Evolutionary conservation across 2,888 invertebrate species (phyloP), one percentile per base, ranked within the genome.

Genomic region (Cephalotes varians): DNA sequence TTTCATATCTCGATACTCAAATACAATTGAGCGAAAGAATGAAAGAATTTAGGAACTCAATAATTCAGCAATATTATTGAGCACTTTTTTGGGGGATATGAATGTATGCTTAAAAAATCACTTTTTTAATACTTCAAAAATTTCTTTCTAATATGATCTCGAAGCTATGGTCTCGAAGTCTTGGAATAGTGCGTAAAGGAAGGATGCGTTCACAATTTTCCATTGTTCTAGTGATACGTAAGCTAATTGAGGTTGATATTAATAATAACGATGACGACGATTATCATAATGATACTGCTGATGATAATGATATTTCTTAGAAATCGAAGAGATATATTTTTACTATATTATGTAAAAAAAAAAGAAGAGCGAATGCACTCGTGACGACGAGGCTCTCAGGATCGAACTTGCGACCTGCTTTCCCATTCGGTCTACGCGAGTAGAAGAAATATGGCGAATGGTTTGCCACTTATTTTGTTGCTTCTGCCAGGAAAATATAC

Each of bases 281-380:
- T 81, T 84, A 87, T 87, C 81, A 84, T 84, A 85, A 88, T 83
- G 81, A 67, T 86, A 82, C 85, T 85, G 67, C 82, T 83, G 82
- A 87, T 83, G 83, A 71, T 87, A 89, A 89, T 82, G 71, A 89
- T 91, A 88, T 90, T 91, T 88, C 86, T 84, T 89, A 91, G 86
- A 87, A 88, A 91, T 91, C 84, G 87, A 89, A 91, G 90, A 92
- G 89, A 92, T 92, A 92, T 92, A 93, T 92, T 92, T 93, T 92
- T 92, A 92, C 87, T 92, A 87, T 90, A 90, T 87, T 87, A 85
- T 74, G 83, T 86, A 90, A 89, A 65, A 62, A 40, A 64, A 28
- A 44, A 64, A 40, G 18, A 87, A 84, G 73, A 73, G 60, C 71
- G 83, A 79, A 85, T 76, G 67, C 54, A 74, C 64, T 79, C 71